Conservation (phyloP, 2,797 vertebrate species). For the Rallus crepitans region DNA sequence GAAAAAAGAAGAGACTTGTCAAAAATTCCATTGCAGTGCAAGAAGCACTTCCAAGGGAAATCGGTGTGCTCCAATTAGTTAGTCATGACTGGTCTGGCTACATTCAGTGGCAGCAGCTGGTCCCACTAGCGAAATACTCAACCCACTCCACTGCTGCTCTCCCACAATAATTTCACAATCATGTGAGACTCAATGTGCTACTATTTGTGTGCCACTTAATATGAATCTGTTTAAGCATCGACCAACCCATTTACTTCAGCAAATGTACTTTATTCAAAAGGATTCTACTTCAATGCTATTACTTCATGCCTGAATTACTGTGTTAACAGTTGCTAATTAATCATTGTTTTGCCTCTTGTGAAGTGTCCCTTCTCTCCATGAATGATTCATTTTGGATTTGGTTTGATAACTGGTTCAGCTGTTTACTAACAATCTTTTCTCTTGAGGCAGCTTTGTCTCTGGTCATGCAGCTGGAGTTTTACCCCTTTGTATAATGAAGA, state of each 20-base stretch:
- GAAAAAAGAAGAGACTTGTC: neutral
- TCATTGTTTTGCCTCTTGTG: constrained; percentile 59
- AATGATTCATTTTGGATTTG: constrained; percentile 54
- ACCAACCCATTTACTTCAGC: constrained; percentile 21
- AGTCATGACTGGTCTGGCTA: neutral
- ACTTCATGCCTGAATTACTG: constrained; percentile 42
- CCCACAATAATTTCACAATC: constrained; percentile 24
- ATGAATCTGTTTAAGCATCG: constrained; percentile 15
- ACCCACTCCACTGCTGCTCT: constrained; percentile 9
- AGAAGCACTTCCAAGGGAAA: constrained; percentile 18
- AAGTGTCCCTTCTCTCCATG: constrained; percentile 43
- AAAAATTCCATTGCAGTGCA: neutral
- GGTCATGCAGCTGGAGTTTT: constrained; percentile 23
- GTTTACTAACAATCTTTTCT: constrained; percentile 58
- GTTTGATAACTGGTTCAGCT: constrained; percentile 51
- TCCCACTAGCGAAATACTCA: neutral
- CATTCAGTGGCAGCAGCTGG: constrained; percentile 31
- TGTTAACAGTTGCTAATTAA: constrained; percentile 64
- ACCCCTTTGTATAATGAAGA: neutral
- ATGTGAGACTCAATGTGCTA: neutral
- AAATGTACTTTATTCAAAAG: constrained; percentile 30
- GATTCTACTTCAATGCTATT: constrained; percentile 40
- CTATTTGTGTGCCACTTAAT: constrained; percentile 25
- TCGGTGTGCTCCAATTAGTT: neutral
- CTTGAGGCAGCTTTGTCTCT: constrained; percentile 38